A percentile compares a stretch with the other conserved stretches of the same genome.
phyloP scores from a whole-genome alignment of 2,797 vertebrate species.

The Hoplostethus atlanticus region DNA sequence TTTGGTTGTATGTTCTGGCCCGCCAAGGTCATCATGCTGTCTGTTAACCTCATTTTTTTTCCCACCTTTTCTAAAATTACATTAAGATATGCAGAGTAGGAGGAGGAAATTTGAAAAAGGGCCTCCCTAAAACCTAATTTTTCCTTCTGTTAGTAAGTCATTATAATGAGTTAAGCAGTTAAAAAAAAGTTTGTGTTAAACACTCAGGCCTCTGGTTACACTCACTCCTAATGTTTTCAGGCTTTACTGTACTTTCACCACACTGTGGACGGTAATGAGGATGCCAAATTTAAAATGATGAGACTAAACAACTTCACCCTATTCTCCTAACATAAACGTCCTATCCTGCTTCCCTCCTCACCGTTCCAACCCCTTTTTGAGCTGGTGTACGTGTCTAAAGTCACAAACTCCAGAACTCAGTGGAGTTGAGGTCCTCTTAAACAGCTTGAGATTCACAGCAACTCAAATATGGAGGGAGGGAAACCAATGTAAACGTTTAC shows the following conservation, averaged over 20 bases:
- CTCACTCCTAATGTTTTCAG: background rate
- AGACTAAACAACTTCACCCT: constrained; percentile 18
- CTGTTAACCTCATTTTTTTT: too few species aligned
- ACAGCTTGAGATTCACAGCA: background rate
- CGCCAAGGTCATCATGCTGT: too few species aligned
- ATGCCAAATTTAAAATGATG: constrained; percentile 18
- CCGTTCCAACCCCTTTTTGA: constrained; percentile 10
- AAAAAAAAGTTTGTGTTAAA: too few species aligned
- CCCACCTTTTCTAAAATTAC: too few species aligned
- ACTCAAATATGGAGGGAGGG: background rate
- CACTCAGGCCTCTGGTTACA: too few species aligned
- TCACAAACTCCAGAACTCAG: constrained; percentile 37
- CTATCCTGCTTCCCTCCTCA: constrained; percentile 35
- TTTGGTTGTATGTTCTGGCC: too few species aligned
- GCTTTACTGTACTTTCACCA: too few species aligned
- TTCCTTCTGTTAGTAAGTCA: too few species aligned
- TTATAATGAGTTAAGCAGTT: too few species aligned
- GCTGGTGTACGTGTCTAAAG: constrained; percentile 53
- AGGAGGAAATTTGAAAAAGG: too few species aligned
- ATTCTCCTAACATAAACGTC: constrained; percentile 54
- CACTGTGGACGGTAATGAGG: background rate
- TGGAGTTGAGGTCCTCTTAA: constrained; percentile 6
- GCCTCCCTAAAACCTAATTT: too few species aligned
- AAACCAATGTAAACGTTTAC: background rate
- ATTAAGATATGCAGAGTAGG: too few species aligned